Percentiles rank a stretch among this genome's conserved stretches.
Conservation (phyloP, 2,888 invertebrate genomes). For the Cheilosia urbana region DNA sequence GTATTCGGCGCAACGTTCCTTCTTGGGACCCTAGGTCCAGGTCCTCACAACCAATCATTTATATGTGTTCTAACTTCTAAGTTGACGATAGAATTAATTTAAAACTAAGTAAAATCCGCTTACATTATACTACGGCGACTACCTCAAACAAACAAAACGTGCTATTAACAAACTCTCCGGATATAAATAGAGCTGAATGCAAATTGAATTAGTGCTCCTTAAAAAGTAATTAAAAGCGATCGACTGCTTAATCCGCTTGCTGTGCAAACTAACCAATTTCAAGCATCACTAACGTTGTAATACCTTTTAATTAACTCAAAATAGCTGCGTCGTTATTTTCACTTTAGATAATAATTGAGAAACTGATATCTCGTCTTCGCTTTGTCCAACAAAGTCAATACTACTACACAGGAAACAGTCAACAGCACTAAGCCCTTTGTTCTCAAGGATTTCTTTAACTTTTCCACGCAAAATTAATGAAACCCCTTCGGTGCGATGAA, state of each 20-base stretch:
- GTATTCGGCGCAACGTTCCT: too few species aligned
- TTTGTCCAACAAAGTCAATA: neutral
- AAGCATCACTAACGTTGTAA: neutral
- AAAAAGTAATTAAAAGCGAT: neutral
- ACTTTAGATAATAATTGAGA: neutral
- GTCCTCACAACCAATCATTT: too few species aligned
- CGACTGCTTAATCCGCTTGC: neutral
- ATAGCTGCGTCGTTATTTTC: neutral
- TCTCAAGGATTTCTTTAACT: neutral
- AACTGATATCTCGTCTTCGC: neutral
- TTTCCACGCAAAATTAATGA: constrained; percentile 4
- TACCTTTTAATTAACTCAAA: constrained; percentile 11
- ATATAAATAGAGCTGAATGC: neutral
- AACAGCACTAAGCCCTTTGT: neutral
- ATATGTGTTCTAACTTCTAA: too few species aligned
- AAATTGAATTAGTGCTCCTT: neutral
- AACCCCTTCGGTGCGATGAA: neutral
- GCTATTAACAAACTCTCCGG: neutral
- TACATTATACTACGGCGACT: too few species aligned
- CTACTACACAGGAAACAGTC: neutral
- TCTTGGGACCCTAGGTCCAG: too few species aligned
- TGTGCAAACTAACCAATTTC: constrained; percentile 3
- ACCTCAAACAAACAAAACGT: neutral
- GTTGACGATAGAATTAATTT: too few species aligned
- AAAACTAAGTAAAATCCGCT: too few species aligned